These are phyloP conservation scores for Callyntrura guangdongensis DNA, from an alignment of 2,888 invertebrate species.

Conservation along the genomic window DNA sequence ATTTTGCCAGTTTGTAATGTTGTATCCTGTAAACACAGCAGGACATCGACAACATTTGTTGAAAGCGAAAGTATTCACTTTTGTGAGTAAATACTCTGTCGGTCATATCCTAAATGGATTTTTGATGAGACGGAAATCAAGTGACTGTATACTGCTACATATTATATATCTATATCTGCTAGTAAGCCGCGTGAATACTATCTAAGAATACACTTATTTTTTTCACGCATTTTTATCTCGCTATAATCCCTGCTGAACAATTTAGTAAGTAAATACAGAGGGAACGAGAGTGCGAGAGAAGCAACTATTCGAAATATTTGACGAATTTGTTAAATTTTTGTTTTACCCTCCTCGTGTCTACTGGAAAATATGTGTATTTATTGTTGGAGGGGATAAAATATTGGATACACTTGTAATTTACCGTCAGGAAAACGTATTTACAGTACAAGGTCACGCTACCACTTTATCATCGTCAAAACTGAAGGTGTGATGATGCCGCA, in stretches of 20 bases:
- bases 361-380: background rate
- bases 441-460: background rate
- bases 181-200: no score
- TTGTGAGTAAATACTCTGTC: background rate
- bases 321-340: slow-evolving; percentile 11
- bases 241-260: slow-evolving; percentile 36
- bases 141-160: slow-evolving; percentile 15
- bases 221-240: background rate
- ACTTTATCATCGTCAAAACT: background rate
- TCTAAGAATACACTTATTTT: background rate
- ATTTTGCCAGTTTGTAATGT: background rate
- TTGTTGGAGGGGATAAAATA: background rate
- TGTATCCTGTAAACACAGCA: slow-evolving; percentile 12
- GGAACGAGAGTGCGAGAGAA: background rate
- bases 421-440: background rate
- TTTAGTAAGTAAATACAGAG: slow-evolving; percentile 7
- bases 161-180: no score
- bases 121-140: slow-evolving; percentile 74
- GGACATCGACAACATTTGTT: background rate
- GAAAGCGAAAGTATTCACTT: background rate
- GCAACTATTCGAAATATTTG: slow-evolving; percentile 52
- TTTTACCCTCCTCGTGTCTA: background rate
- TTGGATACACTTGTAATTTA: background rate
- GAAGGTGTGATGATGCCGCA: slow-evolving; percentile 4
- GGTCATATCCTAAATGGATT: slow-evolving; percentile 66